A percentile compares a stretch with the other conserved stretches of the same genome.
Evolutionary conservation across 2,113 vertebrate genomes (phyloP).

Genomic region (Baryphthengus martii): DNA sequence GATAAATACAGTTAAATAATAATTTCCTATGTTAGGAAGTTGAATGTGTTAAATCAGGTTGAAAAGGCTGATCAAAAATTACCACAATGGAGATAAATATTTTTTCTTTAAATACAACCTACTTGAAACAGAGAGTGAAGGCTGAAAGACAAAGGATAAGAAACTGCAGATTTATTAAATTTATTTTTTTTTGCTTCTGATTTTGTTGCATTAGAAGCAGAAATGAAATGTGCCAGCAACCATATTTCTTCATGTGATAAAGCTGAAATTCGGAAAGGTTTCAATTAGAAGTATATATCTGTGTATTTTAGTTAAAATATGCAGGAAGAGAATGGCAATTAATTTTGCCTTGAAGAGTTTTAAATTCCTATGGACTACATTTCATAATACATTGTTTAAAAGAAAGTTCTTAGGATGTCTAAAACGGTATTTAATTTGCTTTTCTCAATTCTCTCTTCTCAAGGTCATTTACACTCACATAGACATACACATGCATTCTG

Average conservation of each 20-base stretch:
- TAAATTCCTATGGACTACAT: background rate
- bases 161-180: background rate
- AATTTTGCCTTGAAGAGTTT: background rate
- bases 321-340: background rate
- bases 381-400: background rate
- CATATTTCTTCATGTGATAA: background rate
- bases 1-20: background rate
- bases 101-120: background rate
- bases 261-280: background rate
- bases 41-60: background rate
- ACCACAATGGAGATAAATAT: background rate
- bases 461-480: conserved; percentile 21
- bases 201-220: background rate
- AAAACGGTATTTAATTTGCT: conserved; percentile 20
- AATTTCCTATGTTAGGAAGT: background rate
- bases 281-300: background rate
- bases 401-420: background rate
- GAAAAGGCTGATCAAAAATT: background rate
- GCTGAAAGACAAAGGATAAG: background rate
- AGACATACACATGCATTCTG: background rate
- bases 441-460: background rate
- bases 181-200: background rate
- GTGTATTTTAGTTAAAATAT: background rate
- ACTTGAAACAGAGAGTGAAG: background rate
- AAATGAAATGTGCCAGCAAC: background rate